Percentiles rank a stretch among this genome's conserved stretches.
phyloP scores from a whole-genome alignment of 92 coral and sea anemone genomes.

The Palythoa heliodiscus region DNA sequence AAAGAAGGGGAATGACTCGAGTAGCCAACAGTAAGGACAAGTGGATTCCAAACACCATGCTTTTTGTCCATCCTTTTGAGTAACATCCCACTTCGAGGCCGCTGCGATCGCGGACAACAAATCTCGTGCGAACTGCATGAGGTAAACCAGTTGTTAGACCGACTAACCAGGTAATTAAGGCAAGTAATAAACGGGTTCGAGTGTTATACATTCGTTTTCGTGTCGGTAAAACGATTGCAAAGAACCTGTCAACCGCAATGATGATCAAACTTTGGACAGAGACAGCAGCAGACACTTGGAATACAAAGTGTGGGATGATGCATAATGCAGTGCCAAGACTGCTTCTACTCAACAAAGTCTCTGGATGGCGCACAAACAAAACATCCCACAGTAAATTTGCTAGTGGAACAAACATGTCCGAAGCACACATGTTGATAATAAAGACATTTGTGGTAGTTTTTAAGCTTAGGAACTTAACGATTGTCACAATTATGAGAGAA shows the following conservation, averaged over 20 bases:
- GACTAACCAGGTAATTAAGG: conserved; percentile 14
- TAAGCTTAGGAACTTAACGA: conserved; percentile 4
- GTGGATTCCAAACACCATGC: background rate
- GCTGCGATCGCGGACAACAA: background rate
- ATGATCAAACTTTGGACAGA: conserved; percentile 26
- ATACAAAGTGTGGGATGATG: conserved; percentile 1
- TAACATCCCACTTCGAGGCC: conserved; percentile 5
- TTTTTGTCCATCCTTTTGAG: conserved; percentile 22
- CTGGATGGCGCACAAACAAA: conserved; percentile 15
- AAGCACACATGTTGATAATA: conserved; percentile 35
- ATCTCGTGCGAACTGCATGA: conserved; percentile 17
- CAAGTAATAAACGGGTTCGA: background rate
- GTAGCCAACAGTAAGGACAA: background rate
- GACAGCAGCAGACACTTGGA: conserved; percentile 20
- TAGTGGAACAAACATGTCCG: conserved; percentile 12
- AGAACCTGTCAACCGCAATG: conserved; percentile 33
- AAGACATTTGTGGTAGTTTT: conserved; percentile 12
- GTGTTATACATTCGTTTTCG: background rate
- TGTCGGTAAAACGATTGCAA: conserved; percentile 33
- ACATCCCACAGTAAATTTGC: conserved; percentile 12
- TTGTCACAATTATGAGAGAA: conserved; percentile 21
- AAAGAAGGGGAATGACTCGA: conserved; percentile 10
- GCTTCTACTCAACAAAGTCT: background rate
- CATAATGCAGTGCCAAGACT: conserved; percentile 23
- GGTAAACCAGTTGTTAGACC: conserved; percentile 20